These are phyloP conservation scores for Palloptera scutellata DNA, from an alignment of 2,888 invertebrate genomes.

Conservation along the genomic window DNA sequence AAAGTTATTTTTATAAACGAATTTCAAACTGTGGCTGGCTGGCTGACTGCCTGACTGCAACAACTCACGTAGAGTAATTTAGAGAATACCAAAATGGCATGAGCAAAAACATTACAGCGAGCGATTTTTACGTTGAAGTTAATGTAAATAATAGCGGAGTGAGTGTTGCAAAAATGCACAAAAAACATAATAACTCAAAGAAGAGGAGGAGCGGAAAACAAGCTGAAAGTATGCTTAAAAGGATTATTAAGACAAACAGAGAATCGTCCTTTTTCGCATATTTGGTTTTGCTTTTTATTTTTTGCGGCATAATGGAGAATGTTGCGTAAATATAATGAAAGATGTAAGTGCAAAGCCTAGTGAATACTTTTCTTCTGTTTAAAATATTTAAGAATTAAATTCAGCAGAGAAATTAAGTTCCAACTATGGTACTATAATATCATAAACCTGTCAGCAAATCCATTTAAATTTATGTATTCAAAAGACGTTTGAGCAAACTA, in stretches of 20 bases:
- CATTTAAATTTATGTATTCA: slow-evolving; percentile 17
- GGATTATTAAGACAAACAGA: slow-evolving; percentile 22
- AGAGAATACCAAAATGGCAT: neutral
- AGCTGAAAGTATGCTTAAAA: slow-evolving; percentile 15
- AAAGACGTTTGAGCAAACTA: slow-evolving; percentile 12
- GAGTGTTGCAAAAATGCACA: neutral
- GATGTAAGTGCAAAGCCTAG: neutral
- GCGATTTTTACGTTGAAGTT: neutral
- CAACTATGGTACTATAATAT: neutral
- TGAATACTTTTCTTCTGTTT: neutral
- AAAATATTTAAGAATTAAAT: no score
- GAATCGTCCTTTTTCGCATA: neutral
- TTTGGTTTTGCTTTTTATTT: neutral
- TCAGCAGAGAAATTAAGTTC: no score
- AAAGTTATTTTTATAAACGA: no score
- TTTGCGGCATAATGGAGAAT: neutral
- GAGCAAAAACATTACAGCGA: neutral
- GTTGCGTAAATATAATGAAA: no score
- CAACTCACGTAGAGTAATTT: no score
- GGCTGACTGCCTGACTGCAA: no score
- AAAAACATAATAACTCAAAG: no score
- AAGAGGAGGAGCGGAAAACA: slow-evolving; percentile 1
- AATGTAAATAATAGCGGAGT: neutral
- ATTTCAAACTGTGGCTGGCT: no score
- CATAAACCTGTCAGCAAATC: slow-evolving; percentile 18